phyloP scores from a whole-genome alignment of 2,113 vertebrate genomes.

The Cervus canadensis region DNA sequence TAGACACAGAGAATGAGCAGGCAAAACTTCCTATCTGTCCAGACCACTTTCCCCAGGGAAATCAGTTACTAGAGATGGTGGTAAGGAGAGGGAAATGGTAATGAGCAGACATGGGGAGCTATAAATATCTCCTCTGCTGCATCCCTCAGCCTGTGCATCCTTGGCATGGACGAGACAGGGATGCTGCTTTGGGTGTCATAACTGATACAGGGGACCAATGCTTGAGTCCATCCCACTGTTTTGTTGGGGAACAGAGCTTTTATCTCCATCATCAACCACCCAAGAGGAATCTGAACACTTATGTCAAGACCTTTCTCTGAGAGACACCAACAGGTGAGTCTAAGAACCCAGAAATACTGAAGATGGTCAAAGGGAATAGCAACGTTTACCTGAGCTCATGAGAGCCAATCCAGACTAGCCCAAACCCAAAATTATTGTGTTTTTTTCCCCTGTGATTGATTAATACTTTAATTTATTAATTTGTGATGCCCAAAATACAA shows the following conservation, averaged over 20 bases:
- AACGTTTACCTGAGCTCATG: neutral
- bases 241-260: neutral
- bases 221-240: neutral
- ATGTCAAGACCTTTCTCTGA: neutral
- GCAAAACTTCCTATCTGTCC: too few relatives aligned
- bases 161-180: neutral
- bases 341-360: neutral
- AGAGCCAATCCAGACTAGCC: neutral
- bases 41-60: neutral
- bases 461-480: neutral
- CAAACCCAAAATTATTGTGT: rapidly evolving
- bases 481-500: neutral
- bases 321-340: neutral
- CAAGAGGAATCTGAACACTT: neutral
- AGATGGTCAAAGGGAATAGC: neutral
- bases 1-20: too few relatives aligned
- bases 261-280: neutral
- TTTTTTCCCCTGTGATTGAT: neutral
- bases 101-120: neutral
- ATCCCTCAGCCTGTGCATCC: neutral
- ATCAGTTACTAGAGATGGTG: too few relatives aligned
- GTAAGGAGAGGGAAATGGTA: too few relatives aligned
- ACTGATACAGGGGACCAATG: neutral
- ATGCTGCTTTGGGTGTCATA: neutral
- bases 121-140: neutral